Evolutionary conservation across 2,113 vertebrate species (phyloP).

Genomic region (Mormyrus iriodes): DNA sequence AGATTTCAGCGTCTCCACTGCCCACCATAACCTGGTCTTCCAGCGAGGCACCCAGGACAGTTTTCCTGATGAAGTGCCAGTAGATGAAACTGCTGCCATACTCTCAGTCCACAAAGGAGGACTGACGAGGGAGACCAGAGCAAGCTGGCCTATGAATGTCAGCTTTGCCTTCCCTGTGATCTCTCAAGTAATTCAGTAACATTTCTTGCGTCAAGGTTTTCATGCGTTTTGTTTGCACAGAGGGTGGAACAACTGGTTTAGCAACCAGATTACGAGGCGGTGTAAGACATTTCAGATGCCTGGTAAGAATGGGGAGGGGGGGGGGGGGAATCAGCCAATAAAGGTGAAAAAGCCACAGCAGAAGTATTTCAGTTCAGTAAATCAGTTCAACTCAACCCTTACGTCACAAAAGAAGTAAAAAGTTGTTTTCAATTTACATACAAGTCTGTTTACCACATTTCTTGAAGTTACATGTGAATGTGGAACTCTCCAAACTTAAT

Average conservation of each 20-base stretch:
- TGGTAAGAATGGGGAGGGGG: background rate
- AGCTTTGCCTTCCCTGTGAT: background rate
- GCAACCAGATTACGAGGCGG: constrained; percentile 21
- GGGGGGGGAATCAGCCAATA: background rate
- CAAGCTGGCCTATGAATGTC: background rate
- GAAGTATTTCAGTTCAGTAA: background rate
- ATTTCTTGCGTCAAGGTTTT: constrained; percentile 42
- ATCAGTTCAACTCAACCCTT: background rate
- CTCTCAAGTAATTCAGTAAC: constrained; percentile 20
- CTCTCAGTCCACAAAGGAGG: background rate
- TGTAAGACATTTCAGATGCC: background rate
- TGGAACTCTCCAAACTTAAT: background rate
- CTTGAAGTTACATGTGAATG: background rate
- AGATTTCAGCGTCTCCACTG: constrained; percentile 36
- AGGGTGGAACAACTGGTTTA: constrained; percentile 53
- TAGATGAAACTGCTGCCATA: constrained; percentile 23
- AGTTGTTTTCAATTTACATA: background rate
- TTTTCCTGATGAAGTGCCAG: constrained; percentile 28
- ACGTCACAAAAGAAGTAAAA: background rate
- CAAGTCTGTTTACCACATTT: background rate
- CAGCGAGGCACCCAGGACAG: constrained; percentile 29
- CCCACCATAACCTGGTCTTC: constrained; percentile 42
- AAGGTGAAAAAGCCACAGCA: background rate
- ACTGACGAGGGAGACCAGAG: background rate
- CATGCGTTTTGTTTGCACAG: constrained; percentile 41